Percentiles rank a stretch among this genome's conserved stretches.
Evolutionary conservation across 1,140 invertebrate species (phyloP).

Genomic region (Cotesia vestalis): DNA sequence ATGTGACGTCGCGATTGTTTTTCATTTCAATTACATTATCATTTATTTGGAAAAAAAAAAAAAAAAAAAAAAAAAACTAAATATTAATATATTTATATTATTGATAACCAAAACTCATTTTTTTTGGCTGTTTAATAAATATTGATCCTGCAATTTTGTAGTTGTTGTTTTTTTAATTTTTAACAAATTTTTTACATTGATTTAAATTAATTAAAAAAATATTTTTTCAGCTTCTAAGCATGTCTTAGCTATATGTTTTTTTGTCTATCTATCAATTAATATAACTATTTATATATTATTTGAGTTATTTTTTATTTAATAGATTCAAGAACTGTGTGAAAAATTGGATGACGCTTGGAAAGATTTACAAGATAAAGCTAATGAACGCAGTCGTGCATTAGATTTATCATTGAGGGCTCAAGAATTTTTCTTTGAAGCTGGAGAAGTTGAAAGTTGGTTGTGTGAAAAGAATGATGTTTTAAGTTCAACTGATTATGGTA

Average conservation of each 20-base stretch:
- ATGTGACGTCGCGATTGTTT: too few relatives aligned
- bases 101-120: too few relatives aligned
- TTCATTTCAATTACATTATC: too few relatives aligned
- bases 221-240: not conserved
- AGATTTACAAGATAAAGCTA: constrained; percentile 74
- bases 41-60: too few relatives aligned
- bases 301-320: constrained; percentile 23
- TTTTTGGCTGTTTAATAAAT: too few relatives aligned
- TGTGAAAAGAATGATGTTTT: constrained; percentile 86
- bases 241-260: not conserved
- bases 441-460: constrained; percentile 93
- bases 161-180: too few relatives aligned
- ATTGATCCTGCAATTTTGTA: too few relatives aligned
- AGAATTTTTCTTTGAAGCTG: constrained; percentile 89
- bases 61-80: too few relatives aligned
- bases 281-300: not conserved
- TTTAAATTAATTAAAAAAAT: not conserved
- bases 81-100: too few relatives aligned
- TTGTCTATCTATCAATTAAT: not conserved
- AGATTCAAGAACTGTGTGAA: constrained; percentile 75
- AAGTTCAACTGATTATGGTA: constrained; percentile 83
- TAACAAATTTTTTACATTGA: not conserved
- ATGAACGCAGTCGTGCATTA: constrained; percentile 78
- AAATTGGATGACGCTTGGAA: constrained; percentile 75
- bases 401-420: constrained; percentile 88